These are phyloP conservation scores for Adoxophyes honmai DNA, from an alignment of 1,140 invertebrate genomes.

Conservation along the genomic window DNA sequence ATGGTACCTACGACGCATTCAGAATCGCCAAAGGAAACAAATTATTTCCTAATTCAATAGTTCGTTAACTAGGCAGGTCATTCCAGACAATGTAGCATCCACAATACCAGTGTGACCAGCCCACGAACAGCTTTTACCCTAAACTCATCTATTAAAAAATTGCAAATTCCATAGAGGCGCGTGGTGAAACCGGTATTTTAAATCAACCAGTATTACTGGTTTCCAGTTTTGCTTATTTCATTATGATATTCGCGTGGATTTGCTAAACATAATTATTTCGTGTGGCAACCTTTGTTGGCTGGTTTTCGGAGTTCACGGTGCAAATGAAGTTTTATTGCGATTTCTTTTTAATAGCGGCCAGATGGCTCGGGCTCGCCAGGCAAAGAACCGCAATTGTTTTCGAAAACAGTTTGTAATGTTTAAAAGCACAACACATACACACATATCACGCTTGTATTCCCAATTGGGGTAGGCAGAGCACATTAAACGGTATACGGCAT, in stretches of 20 bases:
- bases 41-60: slow-evolving; percentile 68
- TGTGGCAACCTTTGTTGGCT: slow-evolving; percentile 37
- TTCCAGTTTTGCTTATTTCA: slow-evolving; percentile 28
- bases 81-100: slow-evolving; percentile 43
- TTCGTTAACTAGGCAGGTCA: slow-evolving; percentile 56
- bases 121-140: slow-evolving; percentile 22
- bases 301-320: slow-evolving; percentile 50
- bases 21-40: slow-evolving; percentile 31
- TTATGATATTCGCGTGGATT: slow-evolving; percentile 48
- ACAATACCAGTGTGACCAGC: slow-evolving; percentile 23
- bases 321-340: slow-evolving; percentile 16
- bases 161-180: slow-evolving; percentile 55
- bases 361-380: too few species aligned
- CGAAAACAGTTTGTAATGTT: too few species aligned
- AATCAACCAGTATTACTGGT: slow-evolving; percentile 56
- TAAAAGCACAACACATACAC: too few species aligned
- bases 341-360: background rate
- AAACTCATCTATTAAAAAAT: slow-evolving; percentile 37
- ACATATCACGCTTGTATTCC: too few species aligned
- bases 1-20: too few species aligned
- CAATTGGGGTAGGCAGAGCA: too few species aligned
- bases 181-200: slow-evolving; percentile 46
- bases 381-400: too few species aligned
- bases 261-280: slow-evolving; percentile 56
- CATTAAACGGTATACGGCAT: too few species aligned